Evolutionary conservation across 2,113 vertebrate genomes (phyloP).

Genomic region (Phylloscopus trochilus): DNA sequence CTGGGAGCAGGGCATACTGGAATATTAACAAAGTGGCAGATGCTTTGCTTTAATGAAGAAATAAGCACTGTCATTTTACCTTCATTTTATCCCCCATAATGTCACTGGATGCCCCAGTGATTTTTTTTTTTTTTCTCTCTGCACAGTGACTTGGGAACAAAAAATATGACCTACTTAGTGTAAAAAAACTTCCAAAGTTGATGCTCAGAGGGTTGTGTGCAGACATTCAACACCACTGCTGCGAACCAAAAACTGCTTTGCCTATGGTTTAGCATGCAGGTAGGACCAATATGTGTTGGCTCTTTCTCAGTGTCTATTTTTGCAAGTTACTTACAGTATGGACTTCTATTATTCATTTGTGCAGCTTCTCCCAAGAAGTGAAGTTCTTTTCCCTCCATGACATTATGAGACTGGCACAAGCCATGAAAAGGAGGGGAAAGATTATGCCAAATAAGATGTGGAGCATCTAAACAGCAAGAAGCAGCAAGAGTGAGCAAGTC

Average conservation of each 20-base stretch:
- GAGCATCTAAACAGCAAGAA: background rate
- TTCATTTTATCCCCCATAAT: background rate
- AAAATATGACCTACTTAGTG: background rate
- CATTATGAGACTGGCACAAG: background rate
- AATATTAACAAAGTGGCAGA: background rate
- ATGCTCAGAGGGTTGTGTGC: background rate
- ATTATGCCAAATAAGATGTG: background rate
- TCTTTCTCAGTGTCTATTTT: background rate
- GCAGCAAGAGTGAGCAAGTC: background rate
- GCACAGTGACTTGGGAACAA: background rate
- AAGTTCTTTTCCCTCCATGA: background rate
- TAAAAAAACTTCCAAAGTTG: background rate
- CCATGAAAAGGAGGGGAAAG: background rate
- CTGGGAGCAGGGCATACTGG: background rate
- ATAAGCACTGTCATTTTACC: background rate
- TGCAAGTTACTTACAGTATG: background rate
- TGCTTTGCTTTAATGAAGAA: slow-evolving; percentile 17
- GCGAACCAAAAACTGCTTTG: background rate
- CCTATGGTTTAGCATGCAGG: background rate
- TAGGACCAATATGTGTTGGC: background rate
- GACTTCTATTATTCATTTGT: background rate
- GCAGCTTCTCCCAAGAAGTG: background rate
- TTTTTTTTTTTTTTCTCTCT: background rate
- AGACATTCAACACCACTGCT: background rate
- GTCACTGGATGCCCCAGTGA: background rate